Percentiles rank a stretch among this genome's conserved stretches.
Evolutionary conservation across 2,113 vertebrate species (phyloP).

Genomic region (Symphodus melops): DNA sequence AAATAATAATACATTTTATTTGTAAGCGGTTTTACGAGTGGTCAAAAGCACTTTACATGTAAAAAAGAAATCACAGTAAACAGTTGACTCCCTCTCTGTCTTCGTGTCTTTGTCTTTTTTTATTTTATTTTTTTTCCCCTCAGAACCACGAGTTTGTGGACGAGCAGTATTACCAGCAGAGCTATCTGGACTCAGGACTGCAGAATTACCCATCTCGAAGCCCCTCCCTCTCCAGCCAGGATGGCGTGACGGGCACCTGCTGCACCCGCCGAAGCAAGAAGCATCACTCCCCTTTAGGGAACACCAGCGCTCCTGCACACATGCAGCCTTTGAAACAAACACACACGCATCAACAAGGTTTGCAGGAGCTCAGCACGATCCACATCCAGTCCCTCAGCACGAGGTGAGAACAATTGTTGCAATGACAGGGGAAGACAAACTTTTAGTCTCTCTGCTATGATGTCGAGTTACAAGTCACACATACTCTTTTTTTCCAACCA

Average conservation of each 20-base stretch:
- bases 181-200: slow-evolving; percentile 93
- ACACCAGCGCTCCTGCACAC: slow-evolving; percentile 88
- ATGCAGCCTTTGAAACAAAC: slow-evolving; percentile 89
- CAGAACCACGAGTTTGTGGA: slow-evolving; percentile 99
- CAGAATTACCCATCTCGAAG: slow-evolving; percentile 93
- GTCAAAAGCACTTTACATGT: no score
- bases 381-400: slow-evolving; percentile 96
- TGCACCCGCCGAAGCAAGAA: slow-evolving; percentile 94
- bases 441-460: not conserved
- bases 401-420: slow-evolving; percentile 81
- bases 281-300: slow-evolving; percentile 88
- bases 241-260: slow-evolving; percentile 90
- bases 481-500: no score
- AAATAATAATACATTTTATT: no score
- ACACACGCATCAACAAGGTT: slow-evolving; percentile 88
- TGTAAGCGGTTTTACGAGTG: no score
- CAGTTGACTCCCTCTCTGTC: not conserved
- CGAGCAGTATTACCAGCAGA: slow-evolving; percentile 96
- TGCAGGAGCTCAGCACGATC: slow-evolving; percentile 99
- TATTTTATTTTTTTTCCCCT: no score
- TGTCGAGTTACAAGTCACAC: no score
- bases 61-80: no score
- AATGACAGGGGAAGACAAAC: not conserved
- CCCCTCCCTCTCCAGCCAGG: slow-evolving; percentile 92
- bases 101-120: not conserved